Evolutionary conservation across 2,797 vertebrate genomes (phyloP).

Genomic region (Pseudopleuronectes americanus): DNA sequence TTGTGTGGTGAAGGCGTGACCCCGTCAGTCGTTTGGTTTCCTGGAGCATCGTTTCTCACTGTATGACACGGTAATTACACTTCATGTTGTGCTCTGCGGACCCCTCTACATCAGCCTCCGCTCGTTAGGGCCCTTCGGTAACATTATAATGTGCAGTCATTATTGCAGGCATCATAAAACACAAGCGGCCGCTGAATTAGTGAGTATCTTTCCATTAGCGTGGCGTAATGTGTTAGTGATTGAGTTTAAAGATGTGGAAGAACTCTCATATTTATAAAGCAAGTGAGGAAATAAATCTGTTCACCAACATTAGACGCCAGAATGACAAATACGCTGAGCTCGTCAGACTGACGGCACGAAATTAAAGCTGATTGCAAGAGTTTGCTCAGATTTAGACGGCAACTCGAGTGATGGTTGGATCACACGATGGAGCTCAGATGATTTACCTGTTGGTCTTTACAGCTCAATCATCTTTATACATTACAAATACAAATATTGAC

Average conservation of each 20-base stretch:
- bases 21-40: conserved; percentile 48
- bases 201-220: conserved; percentile 68
- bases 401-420: not conserved
- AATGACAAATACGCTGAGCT: not conserved
- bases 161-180: conserved; percentile 75
- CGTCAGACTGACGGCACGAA: conserved; percentile 7
- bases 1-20: conserved; percentile 27
- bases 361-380: conserved; percentile 24
- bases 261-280: conserved; percentile 45
- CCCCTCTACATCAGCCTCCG: conserved; percentile 60
- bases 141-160: conserved; percentile 69
- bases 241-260: conserved; percentile 68
- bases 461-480: too few relatives aligned
- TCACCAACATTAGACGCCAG: conserved; percentile 12
- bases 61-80: conserved; percentile 64
- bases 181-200: conserved; percentile 65
- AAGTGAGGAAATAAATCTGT: conserved; percentile 33
- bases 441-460: not conserved
- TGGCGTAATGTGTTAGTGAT: conserved; percentile 69
- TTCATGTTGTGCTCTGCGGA: conserved; percentile 65
- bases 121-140: conserved; percentile 72
- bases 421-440: not conserved
- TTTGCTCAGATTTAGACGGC: conserved; percentile 5
- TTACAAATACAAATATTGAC: too few relatives aligned
- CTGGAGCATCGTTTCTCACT: conserved; percentile 55